A percentile compares a stretch with the other conserved stretches of the same genome.
These are phyloP conservation scores for Crotophaga sulcirostris DNA, from an alignment of 2,113 vertebrate species.

Conservation along the genomic window DNA sequence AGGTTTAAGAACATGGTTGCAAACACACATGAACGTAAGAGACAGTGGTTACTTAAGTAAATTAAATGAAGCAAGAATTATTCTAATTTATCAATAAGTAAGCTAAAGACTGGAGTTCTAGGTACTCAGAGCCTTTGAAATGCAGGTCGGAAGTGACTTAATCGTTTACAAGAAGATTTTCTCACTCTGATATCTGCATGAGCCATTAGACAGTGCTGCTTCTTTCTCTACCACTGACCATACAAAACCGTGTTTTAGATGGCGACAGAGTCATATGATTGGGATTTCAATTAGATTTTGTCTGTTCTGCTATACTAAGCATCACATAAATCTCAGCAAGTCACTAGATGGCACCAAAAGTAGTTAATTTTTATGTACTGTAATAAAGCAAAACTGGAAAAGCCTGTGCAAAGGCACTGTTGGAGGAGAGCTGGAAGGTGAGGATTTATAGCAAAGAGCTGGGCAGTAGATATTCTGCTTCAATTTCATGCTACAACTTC, in stretches of 20 bases:
- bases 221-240: neutral
- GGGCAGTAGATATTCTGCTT: neutral
- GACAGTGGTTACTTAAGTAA: neutral
- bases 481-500: neutral
- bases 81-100: neutral
- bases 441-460: neutral
- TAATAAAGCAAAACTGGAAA: neutral
- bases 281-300: neutral
- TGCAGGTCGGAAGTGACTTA: neutral
- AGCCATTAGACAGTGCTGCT: neutral
- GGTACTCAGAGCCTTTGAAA: neutral
- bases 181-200: neutral
- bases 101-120: neutral
- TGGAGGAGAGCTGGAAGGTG: neutral
- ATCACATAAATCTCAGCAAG: conserved; percentile 26
- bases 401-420: neutral
- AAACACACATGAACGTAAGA: neutral
- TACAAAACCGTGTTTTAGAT: neutral
- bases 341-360: conserved; percentile 71
- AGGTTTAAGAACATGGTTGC: neutral
- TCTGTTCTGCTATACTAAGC: neutral
- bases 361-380: conserved; percentile 57
- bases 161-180: neutral
- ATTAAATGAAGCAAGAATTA: neutral
- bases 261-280: neutral